Evolutionary conservation across 2,888 invertebrate species (phyloP).

Genomic region (Rhagonycha lutea): DNA sequence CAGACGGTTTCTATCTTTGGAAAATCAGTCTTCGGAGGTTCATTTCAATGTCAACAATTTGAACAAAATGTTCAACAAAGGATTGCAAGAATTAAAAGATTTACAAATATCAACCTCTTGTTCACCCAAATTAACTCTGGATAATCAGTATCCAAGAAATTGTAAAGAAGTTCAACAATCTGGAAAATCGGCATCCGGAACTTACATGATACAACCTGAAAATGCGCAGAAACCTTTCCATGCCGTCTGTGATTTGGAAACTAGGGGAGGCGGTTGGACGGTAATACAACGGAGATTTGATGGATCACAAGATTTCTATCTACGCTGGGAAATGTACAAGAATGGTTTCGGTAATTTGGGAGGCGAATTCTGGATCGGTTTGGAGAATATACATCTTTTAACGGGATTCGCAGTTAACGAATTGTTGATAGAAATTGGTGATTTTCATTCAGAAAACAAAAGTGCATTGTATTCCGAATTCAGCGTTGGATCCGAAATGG

Average conservation of each 20-base stretch:
- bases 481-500: too few relatives aligned
- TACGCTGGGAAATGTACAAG: slow-evolving; percentile 69
- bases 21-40: too few relatives aligned
- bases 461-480: slow-evolving; percentile 67
- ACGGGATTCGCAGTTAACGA: slow-evolving; percentile 60
- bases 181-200: too few relatives aligned
- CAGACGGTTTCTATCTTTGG: too few relatives aligned
- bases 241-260: too few relatives aligned
- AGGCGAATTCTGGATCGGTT: slow-evolving; percentile 73
- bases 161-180: slow-evolving; percentile 64
- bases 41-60: too few relatives aligned
- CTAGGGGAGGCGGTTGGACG: too few relatives aligned
- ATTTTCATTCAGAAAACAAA: slow-evolving; percentile 61
- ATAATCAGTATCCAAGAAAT: slow-evolving; percentile 54
- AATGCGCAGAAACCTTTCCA: too few relatives aligned
- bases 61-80: too few relatives aligned
- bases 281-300: slow-evolving; percentile 69
- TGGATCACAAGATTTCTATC: slow-evolving; percentile 69
- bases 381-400: slow-evolving; percentile 65
- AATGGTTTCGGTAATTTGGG: slow-evolving; percentile 73
- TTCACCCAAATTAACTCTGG: background rate
- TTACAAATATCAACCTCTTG: slow-evolving; percentile 18
- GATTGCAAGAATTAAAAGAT: slow-evolving; percentile 39
- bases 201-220: too few relatives aligned
- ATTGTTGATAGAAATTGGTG: slow-evolving; percentile 67